Evolutionary conservation across 2,113 vertebrate species (phyloP), one percentile per base, ranked within the genome.

Genomic region (Datnioides undecimradiatus): DNA sequence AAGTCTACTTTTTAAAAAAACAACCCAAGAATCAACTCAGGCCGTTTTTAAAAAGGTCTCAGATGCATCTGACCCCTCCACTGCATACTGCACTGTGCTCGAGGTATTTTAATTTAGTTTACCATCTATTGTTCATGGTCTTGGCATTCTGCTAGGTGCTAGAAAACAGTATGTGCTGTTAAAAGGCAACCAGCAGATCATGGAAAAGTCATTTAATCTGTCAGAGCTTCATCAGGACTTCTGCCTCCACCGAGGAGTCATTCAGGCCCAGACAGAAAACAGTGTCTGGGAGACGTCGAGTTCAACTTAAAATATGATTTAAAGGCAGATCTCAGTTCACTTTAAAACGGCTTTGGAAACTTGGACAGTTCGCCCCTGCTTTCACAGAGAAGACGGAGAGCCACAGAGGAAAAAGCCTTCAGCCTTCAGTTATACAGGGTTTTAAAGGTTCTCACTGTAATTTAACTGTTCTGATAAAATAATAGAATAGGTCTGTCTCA

Each of bases 101-200:
- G 3, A 58, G 41, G 62, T 51, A 54, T 60, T 73, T 54, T n/a
- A 34, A 73, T 80, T 33, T 21, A 3, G 33, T 51, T 41, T 58
- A 17, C n/a, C n/a, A n/a, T n/a, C n/a, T n/a, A n/a, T n/a, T n/a
- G n/a, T n/a, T n/a, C n/a, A n/a, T n/a, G n/a, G n/a, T n/a, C n/a
- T 55, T 41, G 33, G 57, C 58, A 9, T 27, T 58, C 27, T 43
- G 52, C 62, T 12, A 3, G 19, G 51, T 10, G 34, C 7, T 25
- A 5, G 17, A 31, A 16, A n/a, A n/a, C n/a, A n/a, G n/a, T 33
- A 6, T 23, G 21, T 7, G 9, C 40, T 25, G n/a, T 29, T 13
- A 2, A 54, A 41, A 25, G 31, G 23, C 19, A 38, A 36, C 43
- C 14, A 21, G 23, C 14, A 21, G 23, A 45, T 57, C 9, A 65